Evolutionary conservation across 1,140 invertebrate genomes (phyloP).

Genomic region (Diorhabda sublineata): DNA sequence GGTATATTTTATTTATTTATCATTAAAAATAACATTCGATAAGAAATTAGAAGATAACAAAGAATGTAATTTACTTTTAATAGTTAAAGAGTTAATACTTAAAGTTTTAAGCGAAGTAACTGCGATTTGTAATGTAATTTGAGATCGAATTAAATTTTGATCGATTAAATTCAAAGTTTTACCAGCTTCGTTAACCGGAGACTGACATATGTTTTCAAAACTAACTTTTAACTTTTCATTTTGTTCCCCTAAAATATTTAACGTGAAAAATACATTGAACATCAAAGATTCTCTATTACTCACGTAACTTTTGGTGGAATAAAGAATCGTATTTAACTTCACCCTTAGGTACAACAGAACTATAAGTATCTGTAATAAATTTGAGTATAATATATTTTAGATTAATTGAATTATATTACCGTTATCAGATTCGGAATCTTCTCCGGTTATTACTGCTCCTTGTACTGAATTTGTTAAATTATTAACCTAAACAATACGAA

Average conservation of each 20-base stretch:
- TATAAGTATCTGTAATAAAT: no score
- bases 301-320: no score
- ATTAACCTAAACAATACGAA: conserved; percentile 11
- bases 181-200: conserved; percentile 30
- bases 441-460: conserved; percentile 41
- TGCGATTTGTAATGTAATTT: conserved; percentile 41
- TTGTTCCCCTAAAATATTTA: conserved; percentile 34
- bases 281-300: no score
- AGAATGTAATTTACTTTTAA: conserved; percentile 41
- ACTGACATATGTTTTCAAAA: conserved; percentile 33
- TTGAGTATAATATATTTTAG: no score
- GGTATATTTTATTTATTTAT: conserved; percentile 8
- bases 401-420: conserved; percentile 25
- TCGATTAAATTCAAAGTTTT: conserved; percentile 38
- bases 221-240: conserved; percentile 35
- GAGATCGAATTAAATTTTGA: conserved; percentile 41
- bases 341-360: no score
- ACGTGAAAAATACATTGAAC: no score
- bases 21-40: conserved; percentile 30
- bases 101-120: conserved; percentile 38
- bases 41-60: conserved; percentile 39
- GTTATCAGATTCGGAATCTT: conserved; percentile 45
- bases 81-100: conserved; percentile 35
- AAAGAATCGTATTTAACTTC: no score
- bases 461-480: conserved; percentile 32